phyloP scores from a whole-genome alignment of 2,113 vertebrate genomes.

The Gambusia affinis region DNA sequence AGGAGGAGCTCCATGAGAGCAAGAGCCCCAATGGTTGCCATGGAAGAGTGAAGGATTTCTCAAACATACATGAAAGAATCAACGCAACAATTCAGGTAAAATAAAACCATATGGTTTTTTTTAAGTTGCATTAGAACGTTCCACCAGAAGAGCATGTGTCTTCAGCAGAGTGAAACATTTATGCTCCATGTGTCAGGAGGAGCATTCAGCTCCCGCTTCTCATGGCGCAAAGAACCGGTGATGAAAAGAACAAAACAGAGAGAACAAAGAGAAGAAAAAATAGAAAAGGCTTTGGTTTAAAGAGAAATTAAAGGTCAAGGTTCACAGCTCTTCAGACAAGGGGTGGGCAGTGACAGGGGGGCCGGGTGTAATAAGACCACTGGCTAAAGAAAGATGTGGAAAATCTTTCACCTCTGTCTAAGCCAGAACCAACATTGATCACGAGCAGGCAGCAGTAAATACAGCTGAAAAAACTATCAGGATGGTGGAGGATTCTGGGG shows the following conservation, averaged over 20 bases:
- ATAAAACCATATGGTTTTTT: too few relatives aligned
- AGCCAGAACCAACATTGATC: too few relatives aligned
- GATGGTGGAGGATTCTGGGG: too few relatives aligned
- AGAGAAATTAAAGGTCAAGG: conserved; percentile 61
- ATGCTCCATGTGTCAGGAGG: conserved; percentile 37
- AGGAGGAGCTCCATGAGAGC: too few relatives aligned
- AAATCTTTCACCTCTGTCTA: too few relatives aligned
- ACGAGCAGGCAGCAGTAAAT: too few relatives aligned
- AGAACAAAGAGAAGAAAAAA: conserved; percentile 36
- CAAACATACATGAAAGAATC: too few relatives aligned
- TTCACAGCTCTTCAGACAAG: conserved; percentile 45
- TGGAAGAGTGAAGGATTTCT: too few relatives aligned
- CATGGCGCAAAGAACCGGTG: conserved; percentile 39
- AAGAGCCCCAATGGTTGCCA: too few relatives aligned
- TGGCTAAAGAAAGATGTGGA: background rate
- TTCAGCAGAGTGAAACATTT: conserved; percentile 4
- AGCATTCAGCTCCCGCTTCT: conserved; percentile 20
- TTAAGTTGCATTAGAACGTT: background rate
- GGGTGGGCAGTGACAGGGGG: conserved; percentile 31
- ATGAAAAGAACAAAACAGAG: conserved; percentile 32
- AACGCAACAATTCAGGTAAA: too few relatives aligned
- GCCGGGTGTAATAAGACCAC: background rate
- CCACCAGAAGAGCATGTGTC: background rate
- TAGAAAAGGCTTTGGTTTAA: conserved; percentile 10
- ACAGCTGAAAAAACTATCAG: too few relatives aligned